Conservation (phyloP, 35 echinoderm and acorn worm genomes). For the Apostichopus japonicus region DNA sequence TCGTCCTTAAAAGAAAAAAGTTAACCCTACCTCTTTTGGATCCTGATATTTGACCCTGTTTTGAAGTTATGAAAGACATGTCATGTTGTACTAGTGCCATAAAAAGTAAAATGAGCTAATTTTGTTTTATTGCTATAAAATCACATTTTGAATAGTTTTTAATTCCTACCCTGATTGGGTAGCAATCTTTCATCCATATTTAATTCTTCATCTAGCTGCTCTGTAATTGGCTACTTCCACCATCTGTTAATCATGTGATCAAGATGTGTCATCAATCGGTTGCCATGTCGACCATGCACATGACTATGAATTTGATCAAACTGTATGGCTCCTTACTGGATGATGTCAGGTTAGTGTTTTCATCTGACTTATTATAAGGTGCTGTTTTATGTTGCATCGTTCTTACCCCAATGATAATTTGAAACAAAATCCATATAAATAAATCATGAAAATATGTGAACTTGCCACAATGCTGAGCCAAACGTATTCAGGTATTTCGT, state of each 20-base stretch:
- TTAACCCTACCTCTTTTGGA: no score
- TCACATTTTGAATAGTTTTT: no score
- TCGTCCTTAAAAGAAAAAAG: no score
- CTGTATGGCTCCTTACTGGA: slow-evolving; percentile 80
- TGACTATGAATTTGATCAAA: slow-evolving; percentile 86
- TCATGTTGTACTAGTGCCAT: no score
- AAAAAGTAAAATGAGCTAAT: no score
- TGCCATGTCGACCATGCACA: slow-evolving; percentile 87
- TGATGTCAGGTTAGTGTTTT: slow-evolving; percentile 77
- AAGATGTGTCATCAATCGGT: slow-evolving; percentile 85
- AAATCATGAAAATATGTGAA: neutral
- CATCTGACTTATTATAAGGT: neutral
- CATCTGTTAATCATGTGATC: slow-evolving; percentile 83
- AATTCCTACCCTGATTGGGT: no score
- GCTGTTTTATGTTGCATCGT: neutral
- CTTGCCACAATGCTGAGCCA: no score
- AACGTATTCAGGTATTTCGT: no score
- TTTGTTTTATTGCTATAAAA: no score
- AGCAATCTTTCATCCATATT: neutral
- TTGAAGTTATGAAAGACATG: no score
- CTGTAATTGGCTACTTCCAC: slow-evolving; percentile 86
- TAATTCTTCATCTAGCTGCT: slow-evolving; percentile 72
- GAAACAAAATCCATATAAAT: neutral
- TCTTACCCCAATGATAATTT: neutral
- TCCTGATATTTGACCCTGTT: no score